phyloP scores from a whole-genome alignment of 2,888 invertebrate genomes.

The Herminia tarsipennalis region DNA sequence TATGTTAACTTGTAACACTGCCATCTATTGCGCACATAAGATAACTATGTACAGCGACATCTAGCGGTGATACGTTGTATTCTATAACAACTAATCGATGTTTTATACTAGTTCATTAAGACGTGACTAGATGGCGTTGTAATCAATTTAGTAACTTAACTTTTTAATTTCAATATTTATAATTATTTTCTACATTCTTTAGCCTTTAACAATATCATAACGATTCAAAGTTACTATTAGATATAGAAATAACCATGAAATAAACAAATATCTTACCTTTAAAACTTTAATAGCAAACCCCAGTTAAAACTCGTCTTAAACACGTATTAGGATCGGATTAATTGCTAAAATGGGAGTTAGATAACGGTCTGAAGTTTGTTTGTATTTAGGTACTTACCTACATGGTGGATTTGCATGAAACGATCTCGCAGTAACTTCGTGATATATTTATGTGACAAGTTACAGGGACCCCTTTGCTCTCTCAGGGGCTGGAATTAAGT shows the following conservation, averaged over 20 bases:
- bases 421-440: slow-evolving; percentile 12
- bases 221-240: no score
- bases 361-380: slow-evolving; percentile 32
- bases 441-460: slow-evolving; percentile 22
- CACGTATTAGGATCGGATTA: slow-evolving; percentile 25
- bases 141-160: background rate
- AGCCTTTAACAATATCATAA: no score
- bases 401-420: slow-evolving; percentile 23
- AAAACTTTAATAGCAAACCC: background rate
- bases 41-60: background rate
- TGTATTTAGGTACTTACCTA: no score
- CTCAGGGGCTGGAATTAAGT: no score
- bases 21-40: slow-evolving; percentile 18
- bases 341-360: slow-evolving; percentile 24
- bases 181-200: no score
- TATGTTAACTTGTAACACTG: background rate
- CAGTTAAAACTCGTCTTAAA: slow-evolving; percentile 25
- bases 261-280: no score
- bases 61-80: background rate
- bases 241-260: no score
- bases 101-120: background rate
- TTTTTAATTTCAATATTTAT: no score
- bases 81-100: background rate
- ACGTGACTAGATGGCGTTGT: slow-evolving; percentile 35
- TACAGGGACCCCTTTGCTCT: slow-evolving; percentile 10